phyloP scores from a whole-genome alignment of 2,888 invertebrate genomes.

The Ormia ochracea region DNA sequence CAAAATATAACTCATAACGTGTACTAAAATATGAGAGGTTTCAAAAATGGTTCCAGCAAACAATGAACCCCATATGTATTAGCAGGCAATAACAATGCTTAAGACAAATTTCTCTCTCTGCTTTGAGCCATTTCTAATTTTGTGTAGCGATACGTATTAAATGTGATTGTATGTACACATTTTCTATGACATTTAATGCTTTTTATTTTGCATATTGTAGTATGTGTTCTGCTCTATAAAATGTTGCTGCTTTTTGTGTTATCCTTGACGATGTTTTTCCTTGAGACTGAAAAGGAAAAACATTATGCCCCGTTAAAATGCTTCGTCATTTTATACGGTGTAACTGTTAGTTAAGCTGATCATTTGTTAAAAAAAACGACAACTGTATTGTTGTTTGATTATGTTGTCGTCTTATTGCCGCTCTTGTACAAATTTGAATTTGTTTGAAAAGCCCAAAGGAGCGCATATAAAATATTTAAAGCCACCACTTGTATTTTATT shows the following conservation, averaged over 20 bases:
- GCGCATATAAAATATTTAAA: conserved; percentile 76
- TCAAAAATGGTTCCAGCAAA: no score
- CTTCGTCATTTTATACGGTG: conserved; percentile 44
- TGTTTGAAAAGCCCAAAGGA: conserved; percentile 71
- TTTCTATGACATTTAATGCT: conserved; percentile 43
- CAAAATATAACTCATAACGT: no score
- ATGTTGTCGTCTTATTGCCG: conserved; percentile 46
- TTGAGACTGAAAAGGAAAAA: conserved; percentile 2
- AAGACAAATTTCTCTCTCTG: no score
- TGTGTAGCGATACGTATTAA: no score
- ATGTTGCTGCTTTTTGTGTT: background rate
- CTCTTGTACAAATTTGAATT: conserved; percentile 63
- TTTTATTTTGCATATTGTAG: background rate
- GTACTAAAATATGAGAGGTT: no score
- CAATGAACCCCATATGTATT: no score
- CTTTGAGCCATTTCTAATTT: no score
- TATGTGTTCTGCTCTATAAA: background rate
- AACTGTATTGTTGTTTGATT: conserved; percentile 45
- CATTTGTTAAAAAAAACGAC: conserved; percentile 35
- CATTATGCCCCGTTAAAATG: conserved; percentile 35
- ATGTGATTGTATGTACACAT: background rate
- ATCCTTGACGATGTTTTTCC: conserved; percentile 32
- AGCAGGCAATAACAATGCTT: no score
- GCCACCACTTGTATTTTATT: conserved; percentile 54
- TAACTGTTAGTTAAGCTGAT: conserved; percentile 53